phyloP scores from a whole-genome alignment of 2,888 invertebrate species.

The Baccha elongata region DNA sequence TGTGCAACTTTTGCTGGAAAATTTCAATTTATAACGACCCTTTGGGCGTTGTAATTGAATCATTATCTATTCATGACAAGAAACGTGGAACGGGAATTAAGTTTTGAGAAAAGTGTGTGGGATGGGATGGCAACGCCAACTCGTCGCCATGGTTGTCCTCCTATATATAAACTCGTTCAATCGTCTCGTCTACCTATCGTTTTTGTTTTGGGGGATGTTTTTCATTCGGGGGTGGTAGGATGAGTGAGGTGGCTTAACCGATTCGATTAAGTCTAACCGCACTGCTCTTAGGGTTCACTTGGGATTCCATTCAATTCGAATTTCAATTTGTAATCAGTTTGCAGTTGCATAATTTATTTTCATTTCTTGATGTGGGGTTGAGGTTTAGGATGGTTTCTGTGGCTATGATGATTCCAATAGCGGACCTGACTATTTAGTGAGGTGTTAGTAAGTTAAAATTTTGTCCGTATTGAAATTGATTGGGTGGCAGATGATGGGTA shows the following conservation, averaged over 20 bases:
- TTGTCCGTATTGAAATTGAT: slow-evolving; percentile 67
- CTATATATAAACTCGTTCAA: background rate
- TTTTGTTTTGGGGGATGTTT: background rate
- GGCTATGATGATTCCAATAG: slow-evolving; percentile 14
- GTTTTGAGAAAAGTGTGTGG: slow-evolving; percentile 62
- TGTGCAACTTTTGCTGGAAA: slow-evolving; percentile 69
- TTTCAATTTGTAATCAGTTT: slow-evolving; percentile 74
- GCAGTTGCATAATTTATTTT: slow-evolving; percentile 73
- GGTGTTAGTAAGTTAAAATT: slow-evolving; percentile 67
- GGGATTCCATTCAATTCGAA: slow-evolving; percentile 74
- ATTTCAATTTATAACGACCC: slow-evolving; percentile 74
- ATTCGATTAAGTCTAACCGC: slow-evolving; percentile 74
- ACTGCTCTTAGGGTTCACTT: slow-evolving; percentile 71
- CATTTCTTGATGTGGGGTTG: slow-evolving; percentile 22
- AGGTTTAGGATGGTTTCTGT: background rate
- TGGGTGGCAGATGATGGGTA: slow-evolving; percentile 38
- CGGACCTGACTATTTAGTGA: slow-evolving; percentile 63
- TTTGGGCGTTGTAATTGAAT: slow-evolving; percentile 74
- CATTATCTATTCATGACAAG: slow-evolving; percentile 73
- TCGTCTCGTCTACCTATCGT: slow-evolving; percentile 25
- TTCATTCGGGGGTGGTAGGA: background rate
- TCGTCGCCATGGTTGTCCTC: slow-evolving; percentile 16
- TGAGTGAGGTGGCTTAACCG: slow-evolving; percentile 64
- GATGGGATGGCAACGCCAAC: slow-evolving; percentile 6
- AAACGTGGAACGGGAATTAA: slow-evolving; percentile 64